Conservation (phyloP, 2,797 vertebrate species). For the Pterois miles region DNA sequence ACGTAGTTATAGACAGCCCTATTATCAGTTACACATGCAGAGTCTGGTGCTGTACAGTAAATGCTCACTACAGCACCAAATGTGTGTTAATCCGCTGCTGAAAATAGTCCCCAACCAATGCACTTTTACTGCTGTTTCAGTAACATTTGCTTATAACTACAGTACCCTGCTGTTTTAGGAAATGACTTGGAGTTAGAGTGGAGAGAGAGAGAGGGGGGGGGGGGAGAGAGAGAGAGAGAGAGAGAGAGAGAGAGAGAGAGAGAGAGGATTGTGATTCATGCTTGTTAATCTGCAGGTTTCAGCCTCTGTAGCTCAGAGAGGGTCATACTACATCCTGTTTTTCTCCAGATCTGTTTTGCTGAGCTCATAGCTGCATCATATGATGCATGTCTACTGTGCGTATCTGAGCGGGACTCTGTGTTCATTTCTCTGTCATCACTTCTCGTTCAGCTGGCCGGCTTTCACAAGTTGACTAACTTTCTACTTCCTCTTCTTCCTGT, state of each 20-base stretch:
- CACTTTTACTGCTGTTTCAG: neutral
- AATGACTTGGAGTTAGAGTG: too few relatives aligned
- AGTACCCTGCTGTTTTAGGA: neutral
- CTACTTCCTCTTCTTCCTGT: neutral
- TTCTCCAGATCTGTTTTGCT: neutral
- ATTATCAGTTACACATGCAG: neutral
- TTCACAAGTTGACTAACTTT: conserved; percentile 13
- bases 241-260: neutral
- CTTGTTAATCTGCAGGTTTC: conserved; percentile 2
- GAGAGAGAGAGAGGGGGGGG: neutral
- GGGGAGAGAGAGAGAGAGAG: neutral
- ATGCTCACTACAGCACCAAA: neutral
- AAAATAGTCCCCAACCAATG: neutral
- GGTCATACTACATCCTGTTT: conserved; percentile 16
- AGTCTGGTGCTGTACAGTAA: neutral
- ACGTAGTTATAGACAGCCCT: neutral
- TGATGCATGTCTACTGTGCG: neutral
- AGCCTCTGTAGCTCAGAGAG: neutral
- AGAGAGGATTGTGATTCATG: conserved; percentile 22
- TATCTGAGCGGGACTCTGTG: neutral
- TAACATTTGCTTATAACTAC: neutral
- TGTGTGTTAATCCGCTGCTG: neutral
- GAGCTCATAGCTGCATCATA: neutral
- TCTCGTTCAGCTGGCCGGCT: conserved; percentile 2
- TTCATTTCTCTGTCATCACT: neutral